Conservation (phyloP, 2,888 invertebrate species). For the Polia nebulosa region DNA sequence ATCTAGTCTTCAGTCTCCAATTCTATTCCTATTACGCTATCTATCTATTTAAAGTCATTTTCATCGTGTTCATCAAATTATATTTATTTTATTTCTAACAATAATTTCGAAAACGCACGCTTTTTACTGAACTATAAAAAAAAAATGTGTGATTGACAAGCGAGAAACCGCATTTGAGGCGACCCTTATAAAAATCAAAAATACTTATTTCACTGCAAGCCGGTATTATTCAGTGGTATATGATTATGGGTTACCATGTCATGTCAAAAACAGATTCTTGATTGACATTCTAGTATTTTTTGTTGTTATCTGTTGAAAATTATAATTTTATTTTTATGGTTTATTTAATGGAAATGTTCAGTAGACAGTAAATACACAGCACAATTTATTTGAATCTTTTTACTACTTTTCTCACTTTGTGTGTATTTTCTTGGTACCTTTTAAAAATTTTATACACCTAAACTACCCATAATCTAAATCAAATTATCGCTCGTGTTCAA, state of each 20-base stretch:
- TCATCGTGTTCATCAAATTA: too few species aligned
- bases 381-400: not conserved
- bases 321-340: not conserved
- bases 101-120: too few species aligned
- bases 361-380: not conserved
- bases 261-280: constrained; percentile 51
- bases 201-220: constrained; percentile 2
- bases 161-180: constrained; percentile 45
- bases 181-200: not conserved
- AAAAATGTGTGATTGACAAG: constrained; percentile 63
- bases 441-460: not conserved
- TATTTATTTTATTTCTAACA: too few species aligned
- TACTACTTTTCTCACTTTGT: not conserved
- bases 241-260: constrained; percentile 51
- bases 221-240: not conserved
- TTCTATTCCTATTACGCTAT: not conserved
- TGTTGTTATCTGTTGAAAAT: not conserved
- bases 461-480: not conserved
- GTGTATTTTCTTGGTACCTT: too few species aligned
- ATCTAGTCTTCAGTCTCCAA: not conserved
- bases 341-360: not conserved
- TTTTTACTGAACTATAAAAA: constrained; percentile 15
- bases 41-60: too few species aligned
- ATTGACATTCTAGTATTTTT: constrained; percentile 40
- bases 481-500: constrained; percentile 21